Conservation (phyloP, 2,797 vertebrate genomes). For the Benthosema pterotum region DNA sequence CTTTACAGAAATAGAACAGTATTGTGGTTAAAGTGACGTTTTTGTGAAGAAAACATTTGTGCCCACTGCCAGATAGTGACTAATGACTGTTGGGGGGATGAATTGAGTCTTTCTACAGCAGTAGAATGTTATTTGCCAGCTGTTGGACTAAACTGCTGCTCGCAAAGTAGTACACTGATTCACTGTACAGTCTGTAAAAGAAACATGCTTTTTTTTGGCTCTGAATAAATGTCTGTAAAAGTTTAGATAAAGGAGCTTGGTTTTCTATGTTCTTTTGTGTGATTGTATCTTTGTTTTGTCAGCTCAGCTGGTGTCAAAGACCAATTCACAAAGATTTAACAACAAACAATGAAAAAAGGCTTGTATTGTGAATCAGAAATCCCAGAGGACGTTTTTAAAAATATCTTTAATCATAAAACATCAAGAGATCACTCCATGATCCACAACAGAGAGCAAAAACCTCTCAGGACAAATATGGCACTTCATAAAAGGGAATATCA, state of each 20-base stretch:
- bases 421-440: conserved; percentile 33
- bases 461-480: conserved; percentile 31
- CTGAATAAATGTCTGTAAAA: conserved; percentile 43
- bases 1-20: conserved; percentile 17
- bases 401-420: conserved; percentile 63
- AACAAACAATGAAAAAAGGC: not conserved
- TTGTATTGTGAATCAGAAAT: conserved; percentile 1
- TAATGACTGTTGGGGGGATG: conserved; percentile 11
- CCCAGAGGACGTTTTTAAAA: conserved; percentile 43
- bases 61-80: conserved; percentile 28
- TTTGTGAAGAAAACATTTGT: conserved; percentile 23
- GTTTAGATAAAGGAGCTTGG: conserved; percentile 12
- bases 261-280: not conserved
- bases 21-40: conserved; percentile 24
- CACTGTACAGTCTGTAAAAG: conserved; percentile 19
- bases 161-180: conserved; percentile 26
- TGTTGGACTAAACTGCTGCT: conserved; percentile 25
- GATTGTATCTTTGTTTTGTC: conserved; percentile 2
- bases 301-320: conserved; percentile 1
- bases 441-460: conserved; percentile 52
- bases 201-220: conserved; percentile 23
- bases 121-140: conserved; percentile 42
- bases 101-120: conserved; percentile 41
- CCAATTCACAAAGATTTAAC: conserved; percentile 1
- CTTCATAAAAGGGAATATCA: conserved; percentile 25